phyloP scores from a whole-genome alignment of 2,113 vertebrate species.

The Phainopepla nitens region DNA sequence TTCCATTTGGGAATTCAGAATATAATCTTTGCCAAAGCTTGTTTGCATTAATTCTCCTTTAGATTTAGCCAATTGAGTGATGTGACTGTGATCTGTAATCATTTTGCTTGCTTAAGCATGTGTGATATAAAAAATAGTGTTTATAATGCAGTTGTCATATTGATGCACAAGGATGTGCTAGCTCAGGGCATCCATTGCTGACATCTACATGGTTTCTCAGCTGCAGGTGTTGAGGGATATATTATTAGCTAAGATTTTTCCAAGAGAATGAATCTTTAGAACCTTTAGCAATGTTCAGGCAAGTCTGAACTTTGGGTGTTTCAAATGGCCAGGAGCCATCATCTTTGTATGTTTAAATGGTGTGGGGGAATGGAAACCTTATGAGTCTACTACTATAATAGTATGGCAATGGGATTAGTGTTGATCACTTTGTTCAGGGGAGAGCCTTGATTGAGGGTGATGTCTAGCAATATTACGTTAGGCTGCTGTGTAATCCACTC shows the following conservation, averaged over 20 bases:
- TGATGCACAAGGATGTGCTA: neutral
- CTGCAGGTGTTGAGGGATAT: neutral
- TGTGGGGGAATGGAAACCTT: neutral
- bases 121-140: neutral
- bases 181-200: neutral
- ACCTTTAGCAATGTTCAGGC: neutral
- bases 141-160: neutral
- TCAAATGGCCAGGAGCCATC: neutral
- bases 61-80: neutral
- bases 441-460: neutral
- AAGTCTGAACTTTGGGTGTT: neutral
- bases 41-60: neutral
- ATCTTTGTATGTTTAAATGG: neutral
- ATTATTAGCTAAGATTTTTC: neutral
- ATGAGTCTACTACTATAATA: neutral
- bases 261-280: neutral
- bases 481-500: neutral
- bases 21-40: neutral
- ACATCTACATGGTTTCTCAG: neutral
- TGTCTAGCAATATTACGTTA: neutral
- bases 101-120: slow-evolving; percentile 8
- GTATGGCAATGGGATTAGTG: neutral
- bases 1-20: neutral
- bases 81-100: neutral
- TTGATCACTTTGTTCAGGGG: neutral